These are phyloP conservation scores for Lagria hirta DNA, from an alignment of 2,888 invertebrate genomes.

Conservation along the genomic window DNA sequence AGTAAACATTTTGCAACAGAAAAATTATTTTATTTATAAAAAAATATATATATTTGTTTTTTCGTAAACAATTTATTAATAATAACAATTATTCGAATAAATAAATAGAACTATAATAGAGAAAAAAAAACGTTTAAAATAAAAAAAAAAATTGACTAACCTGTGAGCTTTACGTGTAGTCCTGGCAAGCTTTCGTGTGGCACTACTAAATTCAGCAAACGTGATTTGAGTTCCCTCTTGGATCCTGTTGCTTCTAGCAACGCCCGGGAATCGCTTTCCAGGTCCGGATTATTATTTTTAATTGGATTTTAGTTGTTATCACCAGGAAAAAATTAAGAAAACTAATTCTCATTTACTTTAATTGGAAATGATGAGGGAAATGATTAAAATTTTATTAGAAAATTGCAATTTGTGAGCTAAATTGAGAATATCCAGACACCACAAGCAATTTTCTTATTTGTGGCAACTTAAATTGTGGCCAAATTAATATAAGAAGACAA, in stretches of 20 bases:
- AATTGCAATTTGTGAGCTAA: too few species aligned
- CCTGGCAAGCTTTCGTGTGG: slow-evolving; percentile 38
- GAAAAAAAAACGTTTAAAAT: background rate
- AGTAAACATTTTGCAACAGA: too few species aligned
- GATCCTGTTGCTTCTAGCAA: slow-evolving; percentile 49
- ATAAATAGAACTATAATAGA: too few species aligned
- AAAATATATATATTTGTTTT: too few species aligned
- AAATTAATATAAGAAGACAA: too few species aligned
- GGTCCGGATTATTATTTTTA: slow-evolving; percentile 34
- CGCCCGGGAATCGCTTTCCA: slow-evolving; percentile 44
- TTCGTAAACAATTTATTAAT: too few species aligned
- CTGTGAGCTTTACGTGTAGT: slow-evolving; percentile 19
- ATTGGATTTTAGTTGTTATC: slow-evolving; percentile 45
- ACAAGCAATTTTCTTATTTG: too few species aligned
- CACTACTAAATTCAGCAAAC: slow-evolving; percentile 41
- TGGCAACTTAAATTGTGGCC: too few species aligned
- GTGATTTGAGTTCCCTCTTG: slow-evolving; percentile 34
- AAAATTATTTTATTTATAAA: too few species aligned
- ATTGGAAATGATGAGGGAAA: slow-evolving; percentile 7
- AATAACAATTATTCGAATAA: too few species aligned
- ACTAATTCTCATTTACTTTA: slow-evolving; percentile 11
- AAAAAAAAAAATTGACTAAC: slow-evolving; percentile 4
- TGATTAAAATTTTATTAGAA: background rate
- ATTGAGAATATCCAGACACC: too few species aligned
- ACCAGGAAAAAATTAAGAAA: slow-evolving; percentile 14